Percentiles rank a stretch among this genome's conserved stretches.
phyloP scores from a whole-genome alignment of 2,113 vertebrate genomes.

The Casuarius casuarius region DNA sequence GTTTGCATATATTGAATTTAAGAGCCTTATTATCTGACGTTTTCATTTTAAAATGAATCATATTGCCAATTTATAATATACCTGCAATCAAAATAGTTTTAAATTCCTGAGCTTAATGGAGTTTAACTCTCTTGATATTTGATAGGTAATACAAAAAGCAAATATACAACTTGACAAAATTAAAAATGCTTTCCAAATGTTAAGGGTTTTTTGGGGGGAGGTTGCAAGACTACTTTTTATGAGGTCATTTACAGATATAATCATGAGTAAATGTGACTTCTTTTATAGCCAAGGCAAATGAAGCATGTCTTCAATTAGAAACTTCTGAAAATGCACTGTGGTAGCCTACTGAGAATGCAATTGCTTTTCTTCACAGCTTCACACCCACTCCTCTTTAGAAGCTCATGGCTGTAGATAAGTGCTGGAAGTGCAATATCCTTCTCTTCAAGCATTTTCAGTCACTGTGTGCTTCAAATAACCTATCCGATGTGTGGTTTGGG shows the following conservation, averaged over 20 bases:
- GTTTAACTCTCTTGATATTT: neutral
- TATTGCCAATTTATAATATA: neutral
- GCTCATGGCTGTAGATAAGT: constrained; percentile 53
- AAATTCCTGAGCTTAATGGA: constrained; percentile 15
- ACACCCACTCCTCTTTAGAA: constrained; percentile 72
- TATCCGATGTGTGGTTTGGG: neutral
- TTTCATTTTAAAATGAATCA: neutral
- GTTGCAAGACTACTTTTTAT: constrained; percentile 65
- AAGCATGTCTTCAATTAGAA: constrained; percentile 86
- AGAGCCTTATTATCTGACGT: neutral
- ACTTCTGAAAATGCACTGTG: constrained; percentile 80
- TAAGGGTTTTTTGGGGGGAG: neutral
- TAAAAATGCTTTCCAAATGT: constrained; percentile 22
- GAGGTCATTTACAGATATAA: constrained; percentile 78
- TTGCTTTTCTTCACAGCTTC: constrained; percentile 81
- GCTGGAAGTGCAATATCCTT: constrained; percentile 69
- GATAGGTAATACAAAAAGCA: neutral
- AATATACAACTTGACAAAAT: neutral
- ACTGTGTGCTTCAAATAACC: constrained; percentile 61
- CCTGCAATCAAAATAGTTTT: neutral
- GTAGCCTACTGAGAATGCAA: constrained; percentile 83
- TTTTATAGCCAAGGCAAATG: constrained; percentile 80
- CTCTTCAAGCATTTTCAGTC: constrained; percentile 65
- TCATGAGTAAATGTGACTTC: constrained; percentile 75
- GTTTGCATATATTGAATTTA: neutral